Conservation (phyloP, 2,888 invertebrate genomes). For the Hipparchia sbordonii region DNA sequence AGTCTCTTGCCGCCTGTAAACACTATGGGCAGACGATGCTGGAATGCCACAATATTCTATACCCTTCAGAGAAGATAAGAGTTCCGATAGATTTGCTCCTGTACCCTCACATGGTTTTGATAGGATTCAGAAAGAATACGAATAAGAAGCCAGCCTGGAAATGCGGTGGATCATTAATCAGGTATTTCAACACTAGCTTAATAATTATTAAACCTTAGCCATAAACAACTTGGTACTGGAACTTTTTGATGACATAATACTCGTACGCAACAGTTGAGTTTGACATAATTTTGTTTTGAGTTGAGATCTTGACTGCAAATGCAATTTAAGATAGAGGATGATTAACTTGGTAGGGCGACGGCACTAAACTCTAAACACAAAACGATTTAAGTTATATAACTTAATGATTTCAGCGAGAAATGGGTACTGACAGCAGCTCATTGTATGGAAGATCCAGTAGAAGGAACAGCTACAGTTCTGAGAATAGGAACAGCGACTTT, state of each 20-base stretch:
- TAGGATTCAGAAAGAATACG: slow-evolving; percentile 58
- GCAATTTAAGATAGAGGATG: no score
- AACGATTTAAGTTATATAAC: background rate
- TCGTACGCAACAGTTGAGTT: no score
- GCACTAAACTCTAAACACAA: no score
- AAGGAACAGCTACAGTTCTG: slow-evolving; percentile 76
- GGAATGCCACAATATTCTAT: slow-evolving; percentile 72
- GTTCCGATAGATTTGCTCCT: slow-evolving; percentile 76
- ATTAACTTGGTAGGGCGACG: no score
- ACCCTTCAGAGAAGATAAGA: slow-evolving; percentile 58
- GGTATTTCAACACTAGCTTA: background rate
- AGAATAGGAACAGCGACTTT: slow-evolving; percentile 82
- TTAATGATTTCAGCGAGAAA: slow-evolving; percentile 46
- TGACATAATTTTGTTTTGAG: no score
- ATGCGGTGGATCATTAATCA: slow-evolving; percentile 72
- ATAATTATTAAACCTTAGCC: no score
- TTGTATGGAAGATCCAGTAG: slow-evolving; percentile 65
- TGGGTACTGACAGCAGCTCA: slow-evolving; percentile 79
- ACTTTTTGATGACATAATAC: no score
- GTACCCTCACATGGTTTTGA: slow-evolving; percentile 85
- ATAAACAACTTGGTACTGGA: no score
- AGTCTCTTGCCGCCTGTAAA: slow-evolving; percentile 66
- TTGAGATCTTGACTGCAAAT: no score
- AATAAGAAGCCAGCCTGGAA: slow-evolving; percentile 60
- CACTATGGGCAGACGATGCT: slow-evolving; percentile 66